A percentile compares a stretch with the other conserved stretches of the same genome.
These are phyloP conservation scores for Barbus barbus DNA, from an alignment of 2,113 vertebrate species.

Conservation along the genomic window DNA sequence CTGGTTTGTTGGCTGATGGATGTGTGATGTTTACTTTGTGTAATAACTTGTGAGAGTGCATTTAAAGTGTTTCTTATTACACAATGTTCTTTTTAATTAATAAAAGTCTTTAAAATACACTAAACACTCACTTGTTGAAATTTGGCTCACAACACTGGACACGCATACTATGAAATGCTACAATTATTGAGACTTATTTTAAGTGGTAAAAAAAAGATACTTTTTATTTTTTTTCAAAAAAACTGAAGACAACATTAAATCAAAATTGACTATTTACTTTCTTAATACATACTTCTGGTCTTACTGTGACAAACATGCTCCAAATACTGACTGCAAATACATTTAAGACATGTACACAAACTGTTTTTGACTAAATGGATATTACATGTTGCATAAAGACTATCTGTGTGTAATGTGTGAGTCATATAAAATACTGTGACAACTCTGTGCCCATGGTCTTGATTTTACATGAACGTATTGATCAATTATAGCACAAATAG, in stretches of 20 bases:
- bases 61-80: constrained; percentile 14
- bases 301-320: background rate
- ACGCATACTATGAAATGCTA: background rate
- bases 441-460: background rate
- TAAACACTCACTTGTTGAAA: background rate
- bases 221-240: too few relatives aligned
- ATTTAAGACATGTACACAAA: background rate
- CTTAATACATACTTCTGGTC: background rate
- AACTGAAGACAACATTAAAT: background rate
- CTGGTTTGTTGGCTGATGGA: background rate
- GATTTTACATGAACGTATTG: background rate
- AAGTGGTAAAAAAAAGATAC: background rate
- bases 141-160: background rate
- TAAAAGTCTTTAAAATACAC: constrained; percentile 35
- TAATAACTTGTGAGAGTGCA: constrained; percentile 11
- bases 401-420: background rate
- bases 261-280: background rate
- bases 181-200: background rate
- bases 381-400: background rate
- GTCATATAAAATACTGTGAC: background rate
- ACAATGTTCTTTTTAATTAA: constrained; percentile 24
- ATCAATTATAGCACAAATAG: background rate
- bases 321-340: background rate
- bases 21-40: constrained; percentile 26
- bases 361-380: background rate